phyloP scores from a whole-genome alignment of 2,113 vertebrate genomes.

The Ariopsis seemanni region DNA sequence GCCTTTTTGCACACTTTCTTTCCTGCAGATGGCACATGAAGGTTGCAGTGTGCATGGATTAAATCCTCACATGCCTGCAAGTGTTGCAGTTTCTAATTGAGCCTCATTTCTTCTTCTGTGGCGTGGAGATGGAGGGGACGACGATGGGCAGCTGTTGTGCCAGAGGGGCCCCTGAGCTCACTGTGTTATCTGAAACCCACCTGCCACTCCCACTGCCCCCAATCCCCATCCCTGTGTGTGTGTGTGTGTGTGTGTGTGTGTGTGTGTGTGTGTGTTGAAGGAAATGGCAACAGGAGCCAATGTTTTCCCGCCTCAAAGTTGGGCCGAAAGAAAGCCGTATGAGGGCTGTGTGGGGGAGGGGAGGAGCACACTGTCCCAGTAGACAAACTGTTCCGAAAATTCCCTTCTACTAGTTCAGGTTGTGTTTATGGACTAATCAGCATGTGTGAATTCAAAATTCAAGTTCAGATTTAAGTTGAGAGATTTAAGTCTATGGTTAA shows the following conservation, averaged over 20 bases:
- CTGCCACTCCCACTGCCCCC: constrained; percentile 49
- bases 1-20: background rate
- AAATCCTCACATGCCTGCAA: constrained; percentile 1
- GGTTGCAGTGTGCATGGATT: background rate
- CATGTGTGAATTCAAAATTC: background rate
- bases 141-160: constrained; percentile 62
- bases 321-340: constrained; percentile 29
- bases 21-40: background rate
- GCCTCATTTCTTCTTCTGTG: constrained; percentile 22
- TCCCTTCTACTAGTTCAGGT: constrained; percentile 1
- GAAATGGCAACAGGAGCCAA: constrained; percentile 1
- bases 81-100: constrained; percentile 27
- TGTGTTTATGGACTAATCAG: background rate
- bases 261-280: background rate
- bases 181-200: constrained; percentile 62
- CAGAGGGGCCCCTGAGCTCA: constrained; percentile 43
- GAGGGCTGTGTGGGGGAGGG: constrained; percentile 36
- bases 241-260: constrained; percentile 11
- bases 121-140: constrained; percentile 21
- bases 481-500: background rate
- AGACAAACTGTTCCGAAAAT: constrained; percentile 1
- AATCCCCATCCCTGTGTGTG: constrained; percentile 25
- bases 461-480: background rate
- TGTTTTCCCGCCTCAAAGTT: constrained; percentile 42
- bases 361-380: background rate